phyloP scores from a whole-genome alignment of 2,888 invertebrate species.

The Tanypteryx hageni region DNA sequence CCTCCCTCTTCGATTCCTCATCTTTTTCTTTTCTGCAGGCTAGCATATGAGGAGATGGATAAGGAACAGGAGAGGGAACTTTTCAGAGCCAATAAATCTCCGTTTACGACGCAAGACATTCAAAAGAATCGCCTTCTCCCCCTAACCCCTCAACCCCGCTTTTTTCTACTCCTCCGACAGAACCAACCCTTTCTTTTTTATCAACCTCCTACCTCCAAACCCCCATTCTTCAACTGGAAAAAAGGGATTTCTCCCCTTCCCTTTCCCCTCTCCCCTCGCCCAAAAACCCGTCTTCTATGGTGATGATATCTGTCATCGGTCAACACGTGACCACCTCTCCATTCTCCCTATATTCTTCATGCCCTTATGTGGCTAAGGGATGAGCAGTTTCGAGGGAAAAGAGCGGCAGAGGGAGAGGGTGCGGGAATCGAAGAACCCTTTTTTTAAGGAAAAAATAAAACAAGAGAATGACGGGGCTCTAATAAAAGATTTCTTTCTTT shows the following conservation, averaged over 20 bases:
- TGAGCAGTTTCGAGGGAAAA: background rate
- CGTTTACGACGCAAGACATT: conserved; percentile 47
- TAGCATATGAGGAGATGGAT: background rate
- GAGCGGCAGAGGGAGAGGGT: background rate
- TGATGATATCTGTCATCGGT: conserved; percentile 16
- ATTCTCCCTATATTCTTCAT: background rate
- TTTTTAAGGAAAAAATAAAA: background rate
- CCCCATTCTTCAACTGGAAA: background rate
- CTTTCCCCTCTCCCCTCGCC: background rate
- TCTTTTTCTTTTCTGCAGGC: background rate
- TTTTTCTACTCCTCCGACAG: background rate
- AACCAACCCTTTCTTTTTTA: background rate
- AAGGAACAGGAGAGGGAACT: background rate
- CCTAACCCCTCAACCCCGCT: background rate
- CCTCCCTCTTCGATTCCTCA: background rate
- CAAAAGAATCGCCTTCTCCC: background rate
- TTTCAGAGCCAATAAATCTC: conserved; percentile 50
- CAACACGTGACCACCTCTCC: background rate
- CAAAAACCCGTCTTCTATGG: background rate
- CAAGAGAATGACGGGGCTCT: background rate
- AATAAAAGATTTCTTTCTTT: background rate
- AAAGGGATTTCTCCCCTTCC: background rate
- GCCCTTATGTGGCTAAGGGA: background rate
- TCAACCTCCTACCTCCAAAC: background rate
- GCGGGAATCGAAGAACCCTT: too few relatives aligned